Evolutionary conservation across 2,797 vertebrate genomes (phyloP).

Genomic region (Tolypeutes matacus): DNA sequence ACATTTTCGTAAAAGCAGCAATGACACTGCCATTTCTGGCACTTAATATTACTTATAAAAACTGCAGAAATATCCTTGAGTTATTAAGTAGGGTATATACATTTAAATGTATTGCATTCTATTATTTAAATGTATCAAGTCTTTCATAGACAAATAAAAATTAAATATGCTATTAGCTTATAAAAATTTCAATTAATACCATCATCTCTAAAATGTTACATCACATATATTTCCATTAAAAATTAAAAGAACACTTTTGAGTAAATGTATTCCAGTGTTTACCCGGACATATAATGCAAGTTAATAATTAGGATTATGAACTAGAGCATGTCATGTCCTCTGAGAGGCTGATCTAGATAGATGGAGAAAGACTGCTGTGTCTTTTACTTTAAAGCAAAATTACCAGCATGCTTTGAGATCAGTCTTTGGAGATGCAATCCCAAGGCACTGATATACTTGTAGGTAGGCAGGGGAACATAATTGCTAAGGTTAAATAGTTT

Average conservation of each 20-base stretch:
- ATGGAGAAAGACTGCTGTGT: constrained; percentile 9
- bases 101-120: constrained; percentile 18
- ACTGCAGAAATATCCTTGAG: not conserved
- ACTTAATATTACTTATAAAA: constrained; percentile 44
- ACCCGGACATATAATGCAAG: constrained; percentile 4
- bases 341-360: constrained; percentile 40
- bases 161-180: constrained; percentile 42
- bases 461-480: constrained; percentile 33
- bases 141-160: not conserved
- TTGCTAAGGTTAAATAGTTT: constrained; percentile 81
- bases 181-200: constrained; percentile 52
- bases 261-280: constrained; percentile 21
- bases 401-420: constrained; percentile 48
- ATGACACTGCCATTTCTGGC: constrained; percentile 12
- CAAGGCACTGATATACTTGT: constrained; percentile 29
- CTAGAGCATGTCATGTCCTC: not conserved
- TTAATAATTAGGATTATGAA: constrained; percentile 57
- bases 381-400: constrained; percentile 66
- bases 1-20: constrained; percentile 30
- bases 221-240: constrained; percentile 42
- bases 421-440: constrained; percentile 55
- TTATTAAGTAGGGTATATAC: not conserved
- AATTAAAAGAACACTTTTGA: not conserved
- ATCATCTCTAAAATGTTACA: constrained; percentile 60
- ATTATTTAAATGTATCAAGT: constrained; percentile 13